Base-by-base conservation (phyloP, 2,797 vertebrate genomes). In the Tokudaia tokunoshimensis region DNA sequence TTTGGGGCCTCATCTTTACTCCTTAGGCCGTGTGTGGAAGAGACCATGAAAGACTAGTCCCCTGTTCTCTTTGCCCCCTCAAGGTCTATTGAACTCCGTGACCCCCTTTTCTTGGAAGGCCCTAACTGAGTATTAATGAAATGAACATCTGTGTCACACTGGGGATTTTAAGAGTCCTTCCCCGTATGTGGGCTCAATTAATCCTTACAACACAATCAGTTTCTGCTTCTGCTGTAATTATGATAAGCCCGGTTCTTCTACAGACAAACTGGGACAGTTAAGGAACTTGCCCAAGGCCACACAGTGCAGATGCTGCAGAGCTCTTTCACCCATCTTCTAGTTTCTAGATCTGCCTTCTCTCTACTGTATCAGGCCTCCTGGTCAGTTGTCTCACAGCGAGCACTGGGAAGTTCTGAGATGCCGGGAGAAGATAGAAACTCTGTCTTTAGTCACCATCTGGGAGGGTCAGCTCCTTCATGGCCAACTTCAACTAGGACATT, bases 1-100 rank as follows among this genome's bases (percentile, higher is more conserved):
- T 87, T 63, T 31, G 70, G 79, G 59, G 50, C 44, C 37, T 89
- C 91, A 72, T 96, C 70, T 92, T 89, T 89, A 97, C 96, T 95
- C 92, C 65, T 84, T n/a, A 70, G 0, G 0, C 47, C 85, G 7
- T 50, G 47, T 37, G 57, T 44, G 31, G 52, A 94, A 88, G 79
- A 61, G 80, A 82, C 7, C 0, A 20, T 86, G 67, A 85, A 31
- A 83, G 89, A n/a, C 67, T 29, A 15, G 63, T 90, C 74, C 55
- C 41, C 26, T 1, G 14, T 67, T 84, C 63, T 84, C 14, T 84
- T 72, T 94, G 80, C 20, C 76, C 83, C 84, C 80, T 94, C 61
- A 50, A 92, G 65, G 50, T 92, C 93, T 91, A 41, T 1, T 0
- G 86, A 94, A 55, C 81, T 92, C 57, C 31, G 79, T 91, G 61